phyloP scores from a whole-genome alignment of 2,113 vertebrate species.

The Bubalus kerabau region DNA sequence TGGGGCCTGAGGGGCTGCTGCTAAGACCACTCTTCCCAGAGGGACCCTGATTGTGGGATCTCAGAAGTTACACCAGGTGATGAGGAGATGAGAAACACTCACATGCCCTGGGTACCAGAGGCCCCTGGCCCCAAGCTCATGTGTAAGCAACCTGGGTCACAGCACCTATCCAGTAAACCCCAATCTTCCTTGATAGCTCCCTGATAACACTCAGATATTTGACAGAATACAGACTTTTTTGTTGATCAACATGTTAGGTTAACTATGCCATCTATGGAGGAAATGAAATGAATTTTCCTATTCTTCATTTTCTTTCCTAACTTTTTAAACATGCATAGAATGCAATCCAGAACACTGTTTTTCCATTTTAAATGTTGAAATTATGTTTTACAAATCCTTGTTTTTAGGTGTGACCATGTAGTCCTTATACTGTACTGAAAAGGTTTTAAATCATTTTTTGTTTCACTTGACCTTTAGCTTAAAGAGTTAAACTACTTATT shows the following conservation, averaged over 20 bases:
- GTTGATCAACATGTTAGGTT: background rate
- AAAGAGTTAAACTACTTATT: background rate
- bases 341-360: accelerated
- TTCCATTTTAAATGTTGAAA: background rate
- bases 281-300: background rate
- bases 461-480: background rate
- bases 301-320: background rate
- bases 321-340: background rate
- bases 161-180: background rate
- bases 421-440: background rate
- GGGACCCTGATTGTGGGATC: background rate
- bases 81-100: background rate
- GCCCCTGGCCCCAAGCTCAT: too few species aligned
- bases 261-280: background rate
- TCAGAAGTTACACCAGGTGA: accelerated
- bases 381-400: background rate
- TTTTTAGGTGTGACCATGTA: background rate
- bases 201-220: background rate
- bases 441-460: background rate
- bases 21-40: background rate
- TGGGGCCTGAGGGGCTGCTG: background rate
- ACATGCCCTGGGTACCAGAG: accelerated
- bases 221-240: background rate
- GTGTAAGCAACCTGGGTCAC: background rate
- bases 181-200: background rate